Evolutionary conservation across 1,140 invertebrate genomes (phyloP), one percentile per base, ranked within the genome.

Genomic region (Ctenoplectra terminalis): DNA sequence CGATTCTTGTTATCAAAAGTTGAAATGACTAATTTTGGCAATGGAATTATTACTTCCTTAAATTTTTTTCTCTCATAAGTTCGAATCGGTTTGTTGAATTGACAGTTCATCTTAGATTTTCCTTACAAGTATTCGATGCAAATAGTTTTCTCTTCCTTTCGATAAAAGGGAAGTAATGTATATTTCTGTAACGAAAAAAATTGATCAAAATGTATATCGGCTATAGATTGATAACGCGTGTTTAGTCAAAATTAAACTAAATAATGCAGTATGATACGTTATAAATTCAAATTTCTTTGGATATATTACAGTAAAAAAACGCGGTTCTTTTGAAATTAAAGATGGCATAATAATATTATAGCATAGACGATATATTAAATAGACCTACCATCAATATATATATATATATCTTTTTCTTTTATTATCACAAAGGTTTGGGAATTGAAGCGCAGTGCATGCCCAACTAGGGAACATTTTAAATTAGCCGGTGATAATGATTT

Each of bases 51-150:
- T 1, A 43, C 17, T 15, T 83, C 46, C 48, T 82, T 40, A 9
- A 8, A 63, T 52, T 43, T 86, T 2, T 79, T 86, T 13, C 52
- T 82, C 8, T 58, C 61, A 1, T 87, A 87, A 17, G 85, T 87
- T n/a, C 84, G 84, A 78, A 87, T 50, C 26, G 63, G 69, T 69
- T 60, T 58, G 0, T 29, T 31, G 1, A 58, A 15, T 46, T 61
- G 75, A 0, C 2, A n/a, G 20, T 31, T 37, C 58, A 56, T 70
- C 48, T 40, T 70, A 6, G 15, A 73, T 37, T 7, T 77, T 15
- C 61, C 8, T 31, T 31, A 1, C 3, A 7, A 56, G 11, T 76
- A 4, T 13, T 26, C 15, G 9, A 43, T 54, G 17, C 11, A 29
- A 43, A 20, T 17, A 6, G 23, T 1, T 40, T 20, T 13, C 3